A percentile compares a stretch with the other conserved stretches of the same genome.
Evolutionary conservation across 1,140 invertebrate genomes (phyloP).

Genomic region (Drosophila bifasciata): DNA sequence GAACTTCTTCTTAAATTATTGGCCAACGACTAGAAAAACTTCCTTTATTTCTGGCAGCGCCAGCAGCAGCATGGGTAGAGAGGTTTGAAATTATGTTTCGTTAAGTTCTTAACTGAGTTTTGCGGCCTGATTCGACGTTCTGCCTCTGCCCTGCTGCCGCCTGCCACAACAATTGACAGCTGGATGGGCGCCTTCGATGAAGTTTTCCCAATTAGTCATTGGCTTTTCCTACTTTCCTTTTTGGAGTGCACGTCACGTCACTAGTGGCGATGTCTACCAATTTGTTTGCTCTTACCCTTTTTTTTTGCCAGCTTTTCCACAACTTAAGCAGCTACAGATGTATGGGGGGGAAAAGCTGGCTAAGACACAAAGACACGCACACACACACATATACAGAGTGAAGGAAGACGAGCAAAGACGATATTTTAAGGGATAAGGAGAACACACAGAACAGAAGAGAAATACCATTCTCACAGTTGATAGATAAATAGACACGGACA

Average conservation of each 20-base stretch:
- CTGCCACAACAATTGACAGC: constrained; percentile 62
- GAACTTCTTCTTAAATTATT: constrained; percentile 82
- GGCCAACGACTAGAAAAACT: constrained; percentile 41
- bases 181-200: constrained; percentile 47
- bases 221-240: background rate
- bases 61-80: constrained; percentile 10
- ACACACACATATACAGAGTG: constrained; percentile 2
- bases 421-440: background rate
- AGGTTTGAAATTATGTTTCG: constrained; percentile 66
- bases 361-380: constrained; percentile 13
- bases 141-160: constrained; percentile 34
- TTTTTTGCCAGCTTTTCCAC: constrained; percentile 10
- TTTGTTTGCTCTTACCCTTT: constrained; percentile 42
- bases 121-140: constrained; percentile 37
- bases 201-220: constrained; percentile 66
- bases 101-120: constrained; percentile 62
- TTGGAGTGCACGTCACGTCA: constrained; percentile 47
- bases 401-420: background rate
- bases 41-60: constrained; percentile 20
- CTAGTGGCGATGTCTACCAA: constrained; percentile 20
- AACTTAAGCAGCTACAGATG: constrained; percentile 3
- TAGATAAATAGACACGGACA: constrained; percentile 27
- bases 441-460: background rate
- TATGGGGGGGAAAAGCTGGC: background rate
- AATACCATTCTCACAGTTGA: constrained; percentile 12